Conservation (phyloP, 2,113 vertebrate species). For the Alces alces region DNA sequence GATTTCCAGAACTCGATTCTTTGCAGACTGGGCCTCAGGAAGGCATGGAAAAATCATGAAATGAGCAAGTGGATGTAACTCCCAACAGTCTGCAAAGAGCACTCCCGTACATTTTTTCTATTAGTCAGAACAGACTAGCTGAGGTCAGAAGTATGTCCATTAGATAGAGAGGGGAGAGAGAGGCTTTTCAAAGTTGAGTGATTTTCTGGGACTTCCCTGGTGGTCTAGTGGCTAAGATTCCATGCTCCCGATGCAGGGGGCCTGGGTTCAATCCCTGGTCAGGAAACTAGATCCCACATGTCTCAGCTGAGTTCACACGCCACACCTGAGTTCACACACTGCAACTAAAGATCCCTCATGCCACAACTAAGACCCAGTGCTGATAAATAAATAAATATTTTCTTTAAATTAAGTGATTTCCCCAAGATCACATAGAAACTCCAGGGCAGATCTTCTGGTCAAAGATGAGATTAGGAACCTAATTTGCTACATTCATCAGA, state of each 20-base stretch:
- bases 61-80: not conserved
- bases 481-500: not conserved
- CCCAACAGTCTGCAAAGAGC: not conserved
- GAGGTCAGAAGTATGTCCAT: not conserved
- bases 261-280: not conserved
- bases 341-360: not conserved
- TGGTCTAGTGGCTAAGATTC: not conserved
- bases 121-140: not conserved
- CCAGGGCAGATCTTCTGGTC: not conserved
- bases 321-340: not conserved
- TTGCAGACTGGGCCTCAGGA: not conserved
- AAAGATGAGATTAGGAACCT: not conserved
- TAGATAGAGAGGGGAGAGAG: not conserved
- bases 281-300: not conserved
- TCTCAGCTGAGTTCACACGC: not conserved
- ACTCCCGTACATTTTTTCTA: not conserved
- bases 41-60: not conserved
- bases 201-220: not conserved
- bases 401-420: not conserved
- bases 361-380: not conserved
- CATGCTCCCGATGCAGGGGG: not conserved
- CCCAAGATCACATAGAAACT: not conserved
- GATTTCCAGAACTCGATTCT: not conserved
- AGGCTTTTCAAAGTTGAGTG: not conserved
- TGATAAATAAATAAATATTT: not conserved